Evolutionary conservation across 2,797 vertebrate species (phyloP).

Genomic region (Squalus acanthias): DNA sequence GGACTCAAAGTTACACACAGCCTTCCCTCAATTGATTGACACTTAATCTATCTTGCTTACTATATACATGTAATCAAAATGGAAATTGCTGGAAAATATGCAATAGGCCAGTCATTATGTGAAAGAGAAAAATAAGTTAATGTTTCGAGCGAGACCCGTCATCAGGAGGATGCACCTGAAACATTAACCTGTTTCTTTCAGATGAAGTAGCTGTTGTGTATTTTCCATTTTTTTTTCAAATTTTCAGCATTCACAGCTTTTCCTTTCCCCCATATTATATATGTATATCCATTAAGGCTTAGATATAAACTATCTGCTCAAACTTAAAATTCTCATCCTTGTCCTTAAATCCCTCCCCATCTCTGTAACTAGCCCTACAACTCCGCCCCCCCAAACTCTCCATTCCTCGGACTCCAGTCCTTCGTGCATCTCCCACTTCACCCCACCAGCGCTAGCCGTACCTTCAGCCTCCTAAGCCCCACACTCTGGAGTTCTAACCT

Average conservation of each 20-base stretch:
- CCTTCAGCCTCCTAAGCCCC: background rate
- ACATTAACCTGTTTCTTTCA: background rate
- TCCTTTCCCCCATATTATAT: background rate
- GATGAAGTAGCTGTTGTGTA: background rate
- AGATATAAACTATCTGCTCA: background rate
- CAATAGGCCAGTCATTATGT: background rate
- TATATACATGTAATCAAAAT: background rate
- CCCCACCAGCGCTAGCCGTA: background rate
- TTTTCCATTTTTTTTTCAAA: background rate
- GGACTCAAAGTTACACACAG: background rate
- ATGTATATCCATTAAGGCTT: background rate
- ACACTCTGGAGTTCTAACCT: background rate
- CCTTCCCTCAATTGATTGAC: background rate
- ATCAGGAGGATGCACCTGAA: background rate
- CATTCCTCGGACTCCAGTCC: background rate
- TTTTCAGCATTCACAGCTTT: background rate
- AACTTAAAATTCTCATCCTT: background rate
- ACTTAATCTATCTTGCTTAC: background rate
- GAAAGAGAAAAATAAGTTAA: background rate
- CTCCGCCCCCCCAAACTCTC: background rate
- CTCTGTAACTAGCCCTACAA: background rate
- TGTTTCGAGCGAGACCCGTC: background rate
- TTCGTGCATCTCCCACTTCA: background rate
- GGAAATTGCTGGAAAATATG: background rate
- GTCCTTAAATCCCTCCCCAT: background rate